Evolutionary conservation across 2,113 vertebrate species (phyloP).

Genomic region (Lycaon pictus): DNA sequence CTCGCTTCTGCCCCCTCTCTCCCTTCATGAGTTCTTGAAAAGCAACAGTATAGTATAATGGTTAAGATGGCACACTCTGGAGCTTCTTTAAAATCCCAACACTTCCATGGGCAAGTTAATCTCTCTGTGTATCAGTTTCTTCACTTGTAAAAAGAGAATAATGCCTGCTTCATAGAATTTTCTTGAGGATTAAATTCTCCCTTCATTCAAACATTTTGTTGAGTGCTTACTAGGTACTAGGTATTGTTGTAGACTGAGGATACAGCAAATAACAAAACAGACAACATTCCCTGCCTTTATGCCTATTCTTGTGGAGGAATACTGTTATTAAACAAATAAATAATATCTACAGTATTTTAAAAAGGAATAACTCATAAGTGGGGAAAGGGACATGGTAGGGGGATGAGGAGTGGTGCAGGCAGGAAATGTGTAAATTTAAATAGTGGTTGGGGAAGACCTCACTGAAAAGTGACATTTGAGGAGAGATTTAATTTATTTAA

Average conservation of each 20-base stretch:
- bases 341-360: constrained; percentile 13
- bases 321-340: constrained; percentile 27
- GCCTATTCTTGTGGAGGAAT: not conserved
- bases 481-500: not conserved
- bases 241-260: not conserved
- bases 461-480: not conserved
- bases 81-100: not conserved
- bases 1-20: not conserved
- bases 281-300: not conserved
- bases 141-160: not conserved
- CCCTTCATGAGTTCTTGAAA: not conserved
- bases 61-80: not conserved
- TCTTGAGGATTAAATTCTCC: not conserved
- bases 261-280: not conserved
- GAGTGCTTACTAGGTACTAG: not conserved
- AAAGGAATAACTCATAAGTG: not conserved
- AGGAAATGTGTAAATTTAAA: constrained; percentile 19
- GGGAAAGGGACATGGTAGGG: not conserved
- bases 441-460: not conserved
- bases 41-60: not conserved
- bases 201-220: constrained; percentile 5
- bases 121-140: not conserved
- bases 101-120: not conserved
- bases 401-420: not conserved
- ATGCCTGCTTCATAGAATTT: not conserved